Conservation (phyloP, 2,797 vertebrate genomes). For the Thamnophis elegans region DNA sequence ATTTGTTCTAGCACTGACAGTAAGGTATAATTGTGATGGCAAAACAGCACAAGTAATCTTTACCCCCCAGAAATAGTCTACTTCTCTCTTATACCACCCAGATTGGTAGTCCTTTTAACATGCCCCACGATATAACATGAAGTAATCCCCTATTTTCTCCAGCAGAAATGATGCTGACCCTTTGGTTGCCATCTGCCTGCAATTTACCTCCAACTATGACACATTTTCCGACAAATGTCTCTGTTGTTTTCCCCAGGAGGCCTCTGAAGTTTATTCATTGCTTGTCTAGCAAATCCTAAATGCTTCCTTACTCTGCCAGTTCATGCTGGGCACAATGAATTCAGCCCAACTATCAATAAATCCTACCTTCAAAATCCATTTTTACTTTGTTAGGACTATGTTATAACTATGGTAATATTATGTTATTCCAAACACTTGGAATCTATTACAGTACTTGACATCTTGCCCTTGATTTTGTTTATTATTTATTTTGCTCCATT, state of each 20-base stretch:
- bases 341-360: slow-evolving; percentile 10
- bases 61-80: not conserved
- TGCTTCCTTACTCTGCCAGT: not conserved
- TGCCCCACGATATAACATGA: not conserved
- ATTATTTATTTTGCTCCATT: not conserved
- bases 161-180: not conserved
- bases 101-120: not conserved
- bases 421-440: not conserved
- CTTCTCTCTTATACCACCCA: not conserved
- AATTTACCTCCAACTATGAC: slow-evolving; percentile 1
- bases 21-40: not conserved
- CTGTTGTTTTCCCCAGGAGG: not conserved
- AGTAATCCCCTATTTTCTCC: not conserved
- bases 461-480: not conserved
- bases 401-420: slow-evolving; percentile 17
- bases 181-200: not conserved
- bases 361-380: not conserved
- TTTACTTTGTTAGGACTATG: not conserved
- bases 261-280: slow-evolving; percentile 6
- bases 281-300: not conserved
- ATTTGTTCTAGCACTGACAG: not conserved
- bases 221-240: slow-evolving; percentile 3
- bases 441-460: slow-evolving; percentile 1
- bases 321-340: slow-evolving; percentile 1
- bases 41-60: not conserved